Evolutionary conservation across 2,888 invertebrate genomes (phyloP).

Genomic region (Polymixis flavicincta): DNA sequence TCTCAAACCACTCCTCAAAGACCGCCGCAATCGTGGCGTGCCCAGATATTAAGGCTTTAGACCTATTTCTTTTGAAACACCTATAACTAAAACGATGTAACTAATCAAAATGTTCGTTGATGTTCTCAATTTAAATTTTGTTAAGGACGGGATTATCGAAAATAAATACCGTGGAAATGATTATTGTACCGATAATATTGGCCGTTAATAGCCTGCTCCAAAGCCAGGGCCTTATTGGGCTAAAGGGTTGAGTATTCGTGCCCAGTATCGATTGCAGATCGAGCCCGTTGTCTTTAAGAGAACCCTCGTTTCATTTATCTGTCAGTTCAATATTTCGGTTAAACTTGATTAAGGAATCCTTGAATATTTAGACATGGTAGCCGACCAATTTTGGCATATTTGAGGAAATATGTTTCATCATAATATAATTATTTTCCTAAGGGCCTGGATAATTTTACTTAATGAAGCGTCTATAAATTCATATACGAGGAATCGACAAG

Average conservation of each 20-base stretch:
- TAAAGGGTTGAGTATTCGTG: slow-evolving; percentile 72
- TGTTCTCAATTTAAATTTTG: slow-evolving; percentile 43
- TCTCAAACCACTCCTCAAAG: too few relatives aligned
- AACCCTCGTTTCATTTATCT: slow-evolving; percentile 78
- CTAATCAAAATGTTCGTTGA: slow-evolving; percentile 20
- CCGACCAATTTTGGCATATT: slow-evolving; percentile 48
- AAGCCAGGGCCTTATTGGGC: slow-evolving; percentile 70
- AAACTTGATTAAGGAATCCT: slow-evolving; percentile 70
- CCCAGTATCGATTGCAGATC: slow-evolving; percentile 76
- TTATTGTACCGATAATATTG: slow-evolving; percentile 67
- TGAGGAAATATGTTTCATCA: slow-evolving; percentile 42
- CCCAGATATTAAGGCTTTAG: too few relatives aligned
- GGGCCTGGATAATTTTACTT: neutral
- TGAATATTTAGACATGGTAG: slow-evolving; percentile 58
- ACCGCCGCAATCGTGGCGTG: too few relatives aligned
- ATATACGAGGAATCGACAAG: slow-evolving; percentile 1
- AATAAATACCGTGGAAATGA: slow-evolving; percentile 64
- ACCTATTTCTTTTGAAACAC: slow-evolving; percentile 23
- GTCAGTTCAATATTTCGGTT: slow-evolving; percentile 76
- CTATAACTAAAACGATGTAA: slow-evolving; percentile 25
- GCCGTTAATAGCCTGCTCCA: slow-evolving; percentile 68
- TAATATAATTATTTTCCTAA: slow-evolving; percentile 38
- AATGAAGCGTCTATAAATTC: slow-evolving; percentile 22
- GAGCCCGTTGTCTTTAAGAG: slow-evolving; percentile 72
- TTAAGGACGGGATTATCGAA: slow-evolving; percentile 49